Conservation (phyloP, 1,140 invertebrate genomes). For the Anastrepha obliqua region DNA sequence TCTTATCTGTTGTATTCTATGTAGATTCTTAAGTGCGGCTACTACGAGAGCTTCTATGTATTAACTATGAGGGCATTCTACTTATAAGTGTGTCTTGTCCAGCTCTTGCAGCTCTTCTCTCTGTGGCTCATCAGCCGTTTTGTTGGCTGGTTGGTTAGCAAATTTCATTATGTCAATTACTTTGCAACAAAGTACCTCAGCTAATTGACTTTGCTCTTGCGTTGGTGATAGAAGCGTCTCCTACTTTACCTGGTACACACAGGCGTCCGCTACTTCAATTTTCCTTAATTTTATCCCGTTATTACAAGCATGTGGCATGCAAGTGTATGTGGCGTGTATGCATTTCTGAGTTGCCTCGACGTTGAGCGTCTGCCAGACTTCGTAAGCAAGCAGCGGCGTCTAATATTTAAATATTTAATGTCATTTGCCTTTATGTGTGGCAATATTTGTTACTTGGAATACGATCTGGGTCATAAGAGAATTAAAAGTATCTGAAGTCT, state of each 20-base stretch:
- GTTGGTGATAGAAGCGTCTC: neutral
- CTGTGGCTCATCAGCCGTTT: neutral
- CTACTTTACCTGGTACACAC: neutral
- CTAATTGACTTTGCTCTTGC: slow-evolving; percentile 39
- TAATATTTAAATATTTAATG: neutral
- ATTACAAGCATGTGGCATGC: neutral
- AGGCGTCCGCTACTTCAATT: neutral
- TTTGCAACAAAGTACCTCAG: slow-evolving; percentile 45
- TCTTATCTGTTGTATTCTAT: neutral
- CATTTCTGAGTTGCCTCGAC: neutral
- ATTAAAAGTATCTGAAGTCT: too few relatives aligned
- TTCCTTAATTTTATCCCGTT: neutral
- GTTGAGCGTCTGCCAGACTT: neutral
- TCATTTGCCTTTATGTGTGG: neutral
- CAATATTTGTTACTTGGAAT: neutral
- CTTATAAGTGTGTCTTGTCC: neutral
- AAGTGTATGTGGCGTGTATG: neutral
- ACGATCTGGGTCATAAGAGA: too few relatives aligned
- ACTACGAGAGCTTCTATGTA: neutral
- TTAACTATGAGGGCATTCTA: neutral
- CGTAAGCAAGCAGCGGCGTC: too few relatives aligned
- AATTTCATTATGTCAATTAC: slow-evolving; percentile 53
- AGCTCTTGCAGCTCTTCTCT: neutral
- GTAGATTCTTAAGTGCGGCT: slow-evolving; percentile 25
- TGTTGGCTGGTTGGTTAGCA: slow-evolving; percentile 14